Evolutionary conservation across 35 echinoderm and acorn worm genomes (phyloP).

Genomic region (Ophioderma brevispina): DNA sequence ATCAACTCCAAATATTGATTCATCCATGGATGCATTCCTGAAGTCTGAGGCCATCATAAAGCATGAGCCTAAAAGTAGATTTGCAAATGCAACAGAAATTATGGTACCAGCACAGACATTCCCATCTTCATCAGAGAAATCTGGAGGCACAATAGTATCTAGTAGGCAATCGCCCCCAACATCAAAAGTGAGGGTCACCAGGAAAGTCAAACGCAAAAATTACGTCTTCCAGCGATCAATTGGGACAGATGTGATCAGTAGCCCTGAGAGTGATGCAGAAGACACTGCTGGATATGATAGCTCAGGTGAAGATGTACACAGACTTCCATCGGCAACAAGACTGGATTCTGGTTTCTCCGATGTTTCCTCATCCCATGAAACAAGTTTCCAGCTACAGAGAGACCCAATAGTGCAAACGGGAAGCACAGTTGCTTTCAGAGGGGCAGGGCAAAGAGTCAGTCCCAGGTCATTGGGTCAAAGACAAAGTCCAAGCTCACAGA

Average conservation of each 20-base stretch:
- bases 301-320: constrained; percentile 42
- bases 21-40: constrained; percentile 10
- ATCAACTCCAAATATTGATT: constrained; percentile 65
- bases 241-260: not conserved
- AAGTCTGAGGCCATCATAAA: not conserved
- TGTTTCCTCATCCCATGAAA: constrained; percentile 51
- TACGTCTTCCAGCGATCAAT: constrained; percentile 33
- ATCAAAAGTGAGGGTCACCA: constrained; percentile 23
- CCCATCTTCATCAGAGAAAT: constrained; percentile 7
- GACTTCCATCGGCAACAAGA: constrained; percentile 13
- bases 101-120: constrained; percentile 10
- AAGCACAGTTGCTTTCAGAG: not conserved
- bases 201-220: constrained; percentile 43
- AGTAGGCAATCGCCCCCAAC: constrained; percentile 2
- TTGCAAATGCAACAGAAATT: not conserved
- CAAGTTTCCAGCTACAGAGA: not conserved
- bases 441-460: not conserved
- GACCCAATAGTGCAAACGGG: not conserved
- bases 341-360: constrained; percentile 71
- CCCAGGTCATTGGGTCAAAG: not conserved
- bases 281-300: constrained; percentile 49
- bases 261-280: constrained; percentile 49
- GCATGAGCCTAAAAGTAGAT: not conserved
- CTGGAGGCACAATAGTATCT: not conserved
- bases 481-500: not conserved